Percentiles rank a stretch among this genome's conserved stretches.
Conservation (phyloP, 1,140 invertebrate genomes). For the Papilio polytes region DNA sequence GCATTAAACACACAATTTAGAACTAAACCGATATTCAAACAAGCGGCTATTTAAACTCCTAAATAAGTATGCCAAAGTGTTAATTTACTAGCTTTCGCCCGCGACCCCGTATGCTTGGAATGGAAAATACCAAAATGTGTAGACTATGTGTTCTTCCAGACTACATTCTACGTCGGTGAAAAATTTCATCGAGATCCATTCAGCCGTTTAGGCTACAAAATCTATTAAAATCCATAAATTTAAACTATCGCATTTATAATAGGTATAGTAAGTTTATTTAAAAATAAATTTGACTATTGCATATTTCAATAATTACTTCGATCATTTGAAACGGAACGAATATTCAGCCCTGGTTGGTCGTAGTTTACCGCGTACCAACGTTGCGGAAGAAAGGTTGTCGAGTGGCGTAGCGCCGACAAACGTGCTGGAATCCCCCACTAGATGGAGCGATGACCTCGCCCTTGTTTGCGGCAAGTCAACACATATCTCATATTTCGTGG, state of each 20-base stretch:
- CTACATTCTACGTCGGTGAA: too few species aligned
- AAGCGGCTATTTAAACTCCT: not conserved
- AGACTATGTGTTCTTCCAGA: too few species aligned
- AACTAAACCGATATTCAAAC: not conserved
- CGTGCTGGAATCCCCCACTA: constrained; percentile 25
- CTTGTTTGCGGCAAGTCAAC: constrained; percentile 28
- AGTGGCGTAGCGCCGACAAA: constrained; percentile 33
- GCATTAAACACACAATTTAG: not conserved
- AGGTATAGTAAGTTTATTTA: too few species aligned
- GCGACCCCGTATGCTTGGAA: too few species aligned
- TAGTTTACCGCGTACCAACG: not conserved
- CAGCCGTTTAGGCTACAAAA: too few species aligned
- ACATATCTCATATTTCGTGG: not conserved
- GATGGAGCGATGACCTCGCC: constrained; percentile 33
- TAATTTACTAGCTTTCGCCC: too few species aligned
- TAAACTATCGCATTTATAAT: too few species aligned
- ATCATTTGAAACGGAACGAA: not conserved
- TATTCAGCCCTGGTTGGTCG: not conserved
- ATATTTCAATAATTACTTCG: too few species aligned
- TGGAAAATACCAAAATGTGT: too few species aligned
- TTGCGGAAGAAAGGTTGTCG: constrained; percentile 30
- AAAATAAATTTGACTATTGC: not conserved
- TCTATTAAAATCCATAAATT: too few species aligned
- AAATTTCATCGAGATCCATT: too few species aligned
- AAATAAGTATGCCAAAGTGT: too few species aligned